A percentile compares a stretch with the other conserved stretches of the same genome.
phyloP scores from a whole-genome alignment of 1,140 invertebrate species.

The Neuroterus valhalla region DNA sequence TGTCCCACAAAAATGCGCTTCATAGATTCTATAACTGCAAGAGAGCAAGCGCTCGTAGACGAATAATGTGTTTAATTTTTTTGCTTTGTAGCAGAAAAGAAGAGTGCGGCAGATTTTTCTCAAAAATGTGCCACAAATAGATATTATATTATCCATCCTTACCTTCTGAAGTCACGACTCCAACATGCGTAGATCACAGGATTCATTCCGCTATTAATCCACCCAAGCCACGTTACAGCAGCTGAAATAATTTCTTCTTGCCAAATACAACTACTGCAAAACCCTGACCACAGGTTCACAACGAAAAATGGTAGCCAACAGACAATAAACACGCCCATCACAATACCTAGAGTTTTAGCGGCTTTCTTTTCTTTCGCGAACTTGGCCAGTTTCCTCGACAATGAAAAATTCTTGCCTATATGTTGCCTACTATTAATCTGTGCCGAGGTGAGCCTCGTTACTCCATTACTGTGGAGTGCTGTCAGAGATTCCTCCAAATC shows the following conservation, averaged over 20 bases:
- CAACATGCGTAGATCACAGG: constrained; percentile 98
- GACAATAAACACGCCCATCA: constrained; percentile 98
- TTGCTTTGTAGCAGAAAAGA: too few relatives aligned
- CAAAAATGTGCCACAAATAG: too few relatives aligned
- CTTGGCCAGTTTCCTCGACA: constrained; percentile 92
- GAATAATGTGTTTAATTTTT: too few relatives aligned
- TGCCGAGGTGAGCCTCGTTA: constrained; percentile 79
- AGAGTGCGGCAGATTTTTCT: too few relatives aligned
- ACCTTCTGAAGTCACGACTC: constrained; percentile 97
- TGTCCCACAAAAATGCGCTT: too few relatives aligned
- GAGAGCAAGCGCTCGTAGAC: too few relatives aligned
- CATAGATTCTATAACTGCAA: too few relatives aligned
- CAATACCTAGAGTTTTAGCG: constrained; percentile 94
- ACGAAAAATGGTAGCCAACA: constrained; percentile 99
- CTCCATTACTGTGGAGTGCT: constrained; percentile 83
- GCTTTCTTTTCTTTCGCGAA: constrained; percentile 97
- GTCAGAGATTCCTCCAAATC: constrained; percentile 81
- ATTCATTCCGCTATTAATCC: constrained; percentile 99
- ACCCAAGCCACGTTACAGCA: constrained; percentile 98
- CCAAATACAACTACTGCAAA: constrained; percentile 90
- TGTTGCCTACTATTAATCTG: constrained; percentile 70
- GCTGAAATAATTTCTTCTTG: constrained; percentile 93
- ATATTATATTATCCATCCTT: constrained; percentile 61
- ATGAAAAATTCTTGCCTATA: constrained; percentile 88
- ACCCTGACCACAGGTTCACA: constrained; percentile 93